Conservation (phyloP, 2,888 invertebrate species). For the Pediacus dermestoides region DNA sequence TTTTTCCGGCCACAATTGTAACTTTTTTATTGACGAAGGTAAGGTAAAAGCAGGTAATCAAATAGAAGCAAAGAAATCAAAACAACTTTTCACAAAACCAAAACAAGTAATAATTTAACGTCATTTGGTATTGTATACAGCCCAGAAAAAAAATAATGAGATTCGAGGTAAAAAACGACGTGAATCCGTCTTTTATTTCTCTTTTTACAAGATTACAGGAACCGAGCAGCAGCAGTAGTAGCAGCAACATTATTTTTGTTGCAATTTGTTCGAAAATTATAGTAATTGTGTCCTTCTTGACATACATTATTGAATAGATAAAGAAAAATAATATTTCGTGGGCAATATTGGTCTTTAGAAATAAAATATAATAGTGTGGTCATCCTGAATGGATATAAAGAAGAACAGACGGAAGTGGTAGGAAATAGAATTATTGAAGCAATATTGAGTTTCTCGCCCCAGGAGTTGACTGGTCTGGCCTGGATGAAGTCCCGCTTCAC, state of each 20-base stretch:
- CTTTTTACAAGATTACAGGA: neutral
- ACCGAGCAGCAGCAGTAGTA: too few species aligned
- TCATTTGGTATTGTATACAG: too few species aligned
- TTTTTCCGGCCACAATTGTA: too few species aligned
- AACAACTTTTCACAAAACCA: neutral
- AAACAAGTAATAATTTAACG: constrained; percentile 1
- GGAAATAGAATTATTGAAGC: constrained; percentile 43
- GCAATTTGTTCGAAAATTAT: too few species aligned
- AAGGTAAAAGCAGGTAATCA: too few species aligned
- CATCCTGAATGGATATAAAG: constrained; percentile 25
- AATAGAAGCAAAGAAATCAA: too few species aligned
- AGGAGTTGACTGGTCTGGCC: constrained; percentile 6
- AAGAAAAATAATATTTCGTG: constrained; percentile 23
- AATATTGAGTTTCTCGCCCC: constrained; percentile 38
- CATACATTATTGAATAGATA: constrained; percentile 18
- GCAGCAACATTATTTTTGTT: too few species aligned
- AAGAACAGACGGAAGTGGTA: constrained; percentile 33
- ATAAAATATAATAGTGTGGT: constrained; percentile 27
- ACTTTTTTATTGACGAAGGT: too few species aligned
- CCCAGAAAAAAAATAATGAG: too few species aligned
- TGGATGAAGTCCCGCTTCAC: constrained; percentile 3
- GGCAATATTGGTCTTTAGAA: constrained; percentile 24
- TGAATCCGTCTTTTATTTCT: constrained; percentile 1
- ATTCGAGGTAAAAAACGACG: neutral
- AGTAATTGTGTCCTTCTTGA: too few species aligned